A percentile compares a stretch with the other conserved stretches of the same genome.
These are phyloP conservation scores for Catharus minimus DNA, from an alignment of 2,113 vertebrate species.

Conservation along the genomic window DNA sequence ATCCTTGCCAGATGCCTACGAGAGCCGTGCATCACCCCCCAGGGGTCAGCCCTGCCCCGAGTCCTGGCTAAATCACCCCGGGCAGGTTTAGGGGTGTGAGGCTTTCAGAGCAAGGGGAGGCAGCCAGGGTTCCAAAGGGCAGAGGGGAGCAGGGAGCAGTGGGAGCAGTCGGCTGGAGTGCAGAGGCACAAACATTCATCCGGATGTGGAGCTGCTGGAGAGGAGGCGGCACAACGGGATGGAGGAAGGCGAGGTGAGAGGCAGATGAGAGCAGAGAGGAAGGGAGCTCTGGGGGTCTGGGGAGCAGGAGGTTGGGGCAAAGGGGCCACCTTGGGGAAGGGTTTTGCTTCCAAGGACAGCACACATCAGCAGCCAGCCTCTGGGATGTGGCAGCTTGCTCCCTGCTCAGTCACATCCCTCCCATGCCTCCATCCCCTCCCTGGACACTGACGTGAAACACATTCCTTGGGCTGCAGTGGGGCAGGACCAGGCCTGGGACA, in stretches of 20 bases:
- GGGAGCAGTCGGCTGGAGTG: rapidly evolving
- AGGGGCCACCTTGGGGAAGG: neutral
- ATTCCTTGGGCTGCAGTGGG: neutral
- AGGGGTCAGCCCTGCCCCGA: rapidly evolving
- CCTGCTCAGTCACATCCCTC: neutral
- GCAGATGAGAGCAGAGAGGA: neutral
- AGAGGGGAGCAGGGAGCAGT: neutral
- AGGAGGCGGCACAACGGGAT: neutral
- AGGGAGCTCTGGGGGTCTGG: neutral
- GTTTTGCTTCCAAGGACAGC: neutral
- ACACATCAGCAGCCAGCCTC: rapidly evolving
- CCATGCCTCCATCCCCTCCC: rapidly evolving
- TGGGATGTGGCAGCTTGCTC: neutral
- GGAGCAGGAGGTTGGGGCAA: neutral
- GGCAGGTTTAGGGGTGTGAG: neutral
- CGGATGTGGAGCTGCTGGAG: neutral
- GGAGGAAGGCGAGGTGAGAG: neutral
- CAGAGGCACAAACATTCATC: neutral
- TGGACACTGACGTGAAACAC: rapidly evolving
- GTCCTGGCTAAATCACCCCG: neutral
- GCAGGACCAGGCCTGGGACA: neutral
- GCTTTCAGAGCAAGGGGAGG: rapidly evolving
- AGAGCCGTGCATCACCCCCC: rapidly evolving
- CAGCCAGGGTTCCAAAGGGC: neutral
- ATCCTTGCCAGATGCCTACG: neutral